phyloP scores from a whole-genome alignment of 2,113 vertebrate genomes.

The Macquaria australasica region DNA sequence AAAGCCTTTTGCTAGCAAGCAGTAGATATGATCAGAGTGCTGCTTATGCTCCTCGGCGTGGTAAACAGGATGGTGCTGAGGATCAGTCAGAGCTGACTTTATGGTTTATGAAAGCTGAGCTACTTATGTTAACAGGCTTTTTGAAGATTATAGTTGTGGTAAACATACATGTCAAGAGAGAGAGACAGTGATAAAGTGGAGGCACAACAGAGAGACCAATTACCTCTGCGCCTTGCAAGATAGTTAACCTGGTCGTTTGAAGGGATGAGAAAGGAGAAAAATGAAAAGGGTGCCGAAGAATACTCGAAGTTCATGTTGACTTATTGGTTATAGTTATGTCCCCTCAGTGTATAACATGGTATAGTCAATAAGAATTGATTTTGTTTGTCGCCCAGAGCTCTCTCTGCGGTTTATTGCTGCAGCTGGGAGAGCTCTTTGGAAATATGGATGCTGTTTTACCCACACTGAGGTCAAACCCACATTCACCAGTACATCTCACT shows the following conservation, averaged over 20 bases:
- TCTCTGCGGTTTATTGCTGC: constrained; percentile 53
- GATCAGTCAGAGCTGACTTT: constrained; percentile 85
- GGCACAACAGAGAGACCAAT: constrained; percentile 75
- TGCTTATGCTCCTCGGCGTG: constrained; percentile 75
- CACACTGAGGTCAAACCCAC: constrained; percentile 68
- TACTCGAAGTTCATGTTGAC: constrained; percentile 64
- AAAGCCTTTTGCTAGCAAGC: constrained; percentile 67
- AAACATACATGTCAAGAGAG: constrained; percentile 84
- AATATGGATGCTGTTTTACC: constrained; percentile 47
- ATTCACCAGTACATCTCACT: constrained; percentile 62
- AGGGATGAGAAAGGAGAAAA: constrained; percentile 40
- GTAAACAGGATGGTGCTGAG: constrained; percentile 85
- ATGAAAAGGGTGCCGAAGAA: constrained; percentile 48
- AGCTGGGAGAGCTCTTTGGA: constrained; percentile 50
- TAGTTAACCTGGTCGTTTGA: constrained; percentile 74
- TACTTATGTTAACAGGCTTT: constrained; percentile 87
- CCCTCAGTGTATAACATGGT: constrained; percentile 43
- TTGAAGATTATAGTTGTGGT: constrained; percentile 85
- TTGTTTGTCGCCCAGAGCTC: constrained; percentile 53
- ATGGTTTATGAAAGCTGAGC: constrained; percentile 85
- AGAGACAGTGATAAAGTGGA: constrained; percentile 72
- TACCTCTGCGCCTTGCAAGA: constrained; percentile 66
- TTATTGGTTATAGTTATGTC: constrained; percentile 54
- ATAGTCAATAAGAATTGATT: constrained; percentile 73
- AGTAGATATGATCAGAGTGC: constrained; percentile 80